These are phyloP conservation scores for Limonius californicus DNA, from an alignment of 1,140 invertebrate species.

Conservation along the genomic window DNA sequence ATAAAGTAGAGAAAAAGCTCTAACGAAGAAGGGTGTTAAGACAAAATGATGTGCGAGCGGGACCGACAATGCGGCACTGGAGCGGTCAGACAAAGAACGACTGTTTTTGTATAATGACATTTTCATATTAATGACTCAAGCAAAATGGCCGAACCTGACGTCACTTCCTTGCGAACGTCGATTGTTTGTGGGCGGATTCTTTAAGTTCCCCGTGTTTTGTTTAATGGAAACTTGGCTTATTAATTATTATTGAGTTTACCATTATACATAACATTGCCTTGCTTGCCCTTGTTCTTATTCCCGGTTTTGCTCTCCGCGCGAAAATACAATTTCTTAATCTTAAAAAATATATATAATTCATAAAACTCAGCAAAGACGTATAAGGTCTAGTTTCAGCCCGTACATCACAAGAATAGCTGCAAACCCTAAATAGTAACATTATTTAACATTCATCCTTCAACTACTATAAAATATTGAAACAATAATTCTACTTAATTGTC, in stretches of 20 bases:
- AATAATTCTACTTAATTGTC: too few relatives aligned
- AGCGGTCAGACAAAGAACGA: constrained; percentile 16
- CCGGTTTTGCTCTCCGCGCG: too few relatives aligned
- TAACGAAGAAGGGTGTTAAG: constrained; percentile 11
- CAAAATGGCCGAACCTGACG: constrained; percentile 24
- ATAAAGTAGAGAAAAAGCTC: constrained; percentile 13
- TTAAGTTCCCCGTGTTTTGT: constrained; percentile 4
- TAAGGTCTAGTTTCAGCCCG: too few relatives aligned
- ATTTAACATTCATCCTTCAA: too few relatives aligned
- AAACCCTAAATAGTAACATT: too few relatives aligned
- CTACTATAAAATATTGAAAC: too few relatives aligned
- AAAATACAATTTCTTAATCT: too few relatives aligned
- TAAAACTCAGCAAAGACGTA: too few relatives aligned
- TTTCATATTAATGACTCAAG: constrained; percentile 29
- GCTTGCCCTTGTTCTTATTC: too few relatives aligned
- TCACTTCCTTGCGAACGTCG: constrained; percentile 16
- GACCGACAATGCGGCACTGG: not conserved
- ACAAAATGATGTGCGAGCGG: constrained; percentile 7
- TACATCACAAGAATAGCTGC: too few relatives aligned
- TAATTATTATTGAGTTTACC: not conserved
- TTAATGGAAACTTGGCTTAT: not conserved
- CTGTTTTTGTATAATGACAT: constrained; percentile 30
- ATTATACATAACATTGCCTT: not conserved
- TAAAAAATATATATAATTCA: too few relatives aligned
- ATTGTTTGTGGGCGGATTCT: constrained; percentile 13